Evolutionary conservation across 2,113 vertebrate species (phyloP).

Genomic region (Himantopus leucocephalus): DNA sequence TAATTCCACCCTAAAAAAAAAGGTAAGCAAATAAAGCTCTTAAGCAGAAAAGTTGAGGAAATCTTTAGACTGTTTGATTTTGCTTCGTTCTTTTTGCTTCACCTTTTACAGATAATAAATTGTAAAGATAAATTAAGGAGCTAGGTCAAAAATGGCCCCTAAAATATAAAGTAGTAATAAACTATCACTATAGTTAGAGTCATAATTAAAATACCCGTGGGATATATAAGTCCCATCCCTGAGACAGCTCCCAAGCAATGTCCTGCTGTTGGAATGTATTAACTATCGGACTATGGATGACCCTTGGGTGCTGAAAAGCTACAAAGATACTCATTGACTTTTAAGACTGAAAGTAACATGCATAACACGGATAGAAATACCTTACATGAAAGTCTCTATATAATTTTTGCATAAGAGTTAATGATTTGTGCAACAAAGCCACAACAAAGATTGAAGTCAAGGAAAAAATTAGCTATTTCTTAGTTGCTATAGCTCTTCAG

Average conservation of each 20-base stretch:
- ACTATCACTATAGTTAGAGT: background rate
- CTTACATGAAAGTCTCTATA: background rate
- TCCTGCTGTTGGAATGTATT: background rate
- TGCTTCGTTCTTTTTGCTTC: background rate
- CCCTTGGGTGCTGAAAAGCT: background rate
- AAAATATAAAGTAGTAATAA: background rate
- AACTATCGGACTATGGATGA: accelerated
- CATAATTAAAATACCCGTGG: background rate
- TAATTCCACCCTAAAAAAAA: background rate
- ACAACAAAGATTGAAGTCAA: background rate
- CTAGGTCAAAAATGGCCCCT: background rate
- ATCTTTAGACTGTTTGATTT: background rate
- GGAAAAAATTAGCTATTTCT: background rate
- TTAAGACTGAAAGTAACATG: background rate
- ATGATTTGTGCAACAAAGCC: background rate
- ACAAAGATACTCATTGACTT: background rate
- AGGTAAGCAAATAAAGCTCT: background rate
- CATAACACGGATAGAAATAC: background rate
- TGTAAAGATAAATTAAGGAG: background rate
- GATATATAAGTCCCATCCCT: background rate
- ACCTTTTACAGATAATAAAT: background rate
- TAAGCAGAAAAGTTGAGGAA: background rate
- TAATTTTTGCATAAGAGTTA: background rate
- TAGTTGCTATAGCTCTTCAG: background rate
- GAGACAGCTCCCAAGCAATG: background rate